Conservation (phyloP, 2,113 vertebrate genomes). For the Vimba vimba region DNA sequence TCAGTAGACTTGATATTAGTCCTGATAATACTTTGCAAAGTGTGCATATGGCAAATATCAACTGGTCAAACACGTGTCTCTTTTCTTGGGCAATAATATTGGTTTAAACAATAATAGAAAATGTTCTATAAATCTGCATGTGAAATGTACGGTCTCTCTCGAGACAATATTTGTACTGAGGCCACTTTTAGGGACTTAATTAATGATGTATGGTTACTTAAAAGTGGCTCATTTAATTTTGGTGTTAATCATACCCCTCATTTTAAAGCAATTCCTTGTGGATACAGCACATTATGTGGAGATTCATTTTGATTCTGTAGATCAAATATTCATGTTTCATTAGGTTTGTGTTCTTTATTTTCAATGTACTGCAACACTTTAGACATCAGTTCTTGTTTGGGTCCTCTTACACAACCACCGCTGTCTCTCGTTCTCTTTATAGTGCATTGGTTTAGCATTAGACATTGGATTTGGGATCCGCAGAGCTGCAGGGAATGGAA, state of each 20-base stretch:
- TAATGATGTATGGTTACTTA: conserved; percentile 8
- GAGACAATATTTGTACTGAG: neutral
- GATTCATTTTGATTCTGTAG: neutral
- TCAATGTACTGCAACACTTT: neutral
- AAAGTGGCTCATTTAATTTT: neutral
- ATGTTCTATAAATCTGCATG: neutral
- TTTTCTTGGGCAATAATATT: neutral
- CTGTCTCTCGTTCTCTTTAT: neutral
- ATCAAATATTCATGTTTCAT: neutral
- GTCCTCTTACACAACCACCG: neutral
- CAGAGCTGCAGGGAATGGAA: conserved; percentile 20
- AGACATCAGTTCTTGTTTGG: neutral
- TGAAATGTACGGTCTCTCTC: neutral
- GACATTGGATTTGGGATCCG: neutral
- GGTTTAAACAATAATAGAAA: neutral
- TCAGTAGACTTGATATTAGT: too few relatives aligned
- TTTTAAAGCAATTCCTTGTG: neutral
- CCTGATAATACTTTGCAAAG: too few relatives aligned
- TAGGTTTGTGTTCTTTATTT: neutral
- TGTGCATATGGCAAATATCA: too few relatives aligned
- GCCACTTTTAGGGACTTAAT: conserved; percentile 7
- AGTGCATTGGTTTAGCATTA: neutral
- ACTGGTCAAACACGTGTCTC: too few relatives aligned
- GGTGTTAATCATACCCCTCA: neutral
- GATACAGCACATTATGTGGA: neutral